Conservation (phyloP, 2,797 vertebrate genomes). For the Meriones psammophilus region DNA sequence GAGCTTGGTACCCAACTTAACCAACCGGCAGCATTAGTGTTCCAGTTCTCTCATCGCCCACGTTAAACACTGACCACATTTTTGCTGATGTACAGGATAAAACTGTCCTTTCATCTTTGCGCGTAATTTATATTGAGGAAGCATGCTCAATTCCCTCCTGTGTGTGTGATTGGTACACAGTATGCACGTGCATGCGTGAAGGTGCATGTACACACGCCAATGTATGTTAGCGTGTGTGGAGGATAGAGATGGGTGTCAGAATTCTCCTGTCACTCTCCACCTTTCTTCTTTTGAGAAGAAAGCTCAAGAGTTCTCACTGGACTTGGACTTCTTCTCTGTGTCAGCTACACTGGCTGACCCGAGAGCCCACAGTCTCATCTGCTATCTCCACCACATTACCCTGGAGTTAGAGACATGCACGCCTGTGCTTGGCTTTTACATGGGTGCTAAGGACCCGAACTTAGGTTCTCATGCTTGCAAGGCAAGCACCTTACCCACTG, state of each 20-base stretch:
- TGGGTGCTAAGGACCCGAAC: neutral
- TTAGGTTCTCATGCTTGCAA: neutral
- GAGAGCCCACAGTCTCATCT: neutral
- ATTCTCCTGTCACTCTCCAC: too few species aligned
- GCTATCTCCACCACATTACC: neutral
- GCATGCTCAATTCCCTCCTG: neutral
- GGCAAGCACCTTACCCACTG: neutral
- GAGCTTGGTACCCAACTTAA: neutral
- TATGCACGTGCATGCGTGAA: too few species aligned
- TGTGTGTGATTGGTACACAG: neutral
- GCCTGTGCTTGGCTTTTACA: neutral
- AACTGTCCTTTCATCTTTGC: slow-evolving; percentile 57
- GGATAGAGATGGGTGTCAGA: neutral
- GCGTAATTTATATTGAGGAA: slow-evolving; percentile 35
- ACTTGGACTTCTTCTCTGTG: neutral
- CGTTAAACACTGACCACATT: slow-evolving; percentile 9
- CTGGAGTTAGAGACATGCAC: neutral
- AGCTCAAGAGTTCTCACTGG: neutral
- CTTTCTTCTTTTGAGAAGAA: neutral
- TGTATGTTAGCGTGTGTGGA: neutral
- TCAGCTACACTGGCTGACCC: neutral
- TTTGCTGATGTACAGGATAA: slow-evolving; percentile 24
- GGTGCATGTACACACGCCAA: neutral
- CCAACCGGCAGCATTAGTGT: neutral
- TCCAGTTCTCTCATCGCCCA: neutral